phyloP scores from a whole-genome alignment of 2,888 invertebrate species.

The Drosophila fungiperda region DNA sequence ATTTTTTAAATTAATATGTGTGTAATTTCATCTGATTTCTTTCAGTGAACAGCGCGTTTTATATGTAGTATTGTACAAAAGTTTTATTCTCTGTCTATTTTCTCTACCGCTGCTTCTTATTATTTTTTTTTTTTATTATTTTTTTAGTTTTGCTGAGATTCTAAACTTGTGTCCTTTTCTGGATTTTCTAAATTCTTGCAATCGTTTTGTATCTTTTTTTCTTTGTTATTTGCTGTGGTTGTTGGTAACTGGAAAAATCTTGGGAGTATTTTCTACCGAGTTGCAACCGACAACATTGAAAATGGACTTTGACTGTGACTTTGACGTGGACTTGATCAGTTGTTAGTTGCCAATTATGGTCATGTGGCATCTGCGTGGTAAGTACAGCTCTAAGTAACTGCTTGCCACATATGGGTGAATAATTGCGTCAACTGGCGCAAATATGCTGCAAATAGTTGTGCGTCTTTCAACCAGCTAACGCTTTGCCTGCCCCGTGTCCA shows the following conservation, averaged over 20 bases:
- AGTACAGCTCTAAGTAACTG: constrained; percentile 40
- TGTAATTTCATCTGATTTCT: neutral
- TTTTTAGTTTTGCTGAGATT: neutral
- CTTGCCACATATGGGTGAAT: constrained; percentile 64
- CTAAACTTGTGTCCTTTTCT: constrained; percentile 1
- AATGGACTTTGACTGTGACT: constrained; percentile 7
- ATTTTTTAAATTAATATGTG: neutral
- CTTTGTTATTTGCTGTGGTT: neutral
- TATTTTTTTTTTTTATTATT: neutral
- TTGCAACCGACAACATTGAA: constrained; percentile 18
- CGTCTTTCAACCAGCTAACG: constrained; percentile 1
- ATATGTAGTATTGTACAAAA: neutral
- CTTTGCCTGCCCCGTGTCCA: neutral
- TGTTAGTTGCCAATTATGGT: constrained; percentile 41
- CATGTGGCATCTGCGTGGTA: constrained; percentile 45
- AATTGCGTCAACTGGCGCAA: constrained; percentile 57
- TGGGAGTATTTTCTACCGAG: constrained; percentile 19
- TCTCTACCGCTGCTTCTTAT: neutral
- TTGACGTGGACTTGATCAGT: constrained; percentile 17
- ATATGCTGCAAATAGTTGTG: constrained; percentile 59
- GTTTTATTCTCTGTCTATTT: neutral
- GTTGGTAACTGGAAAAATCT: constrained; percentile 1
- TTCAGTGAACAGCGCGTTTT: neutral
- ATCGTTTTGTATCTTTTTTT: constrained; percentile 4
- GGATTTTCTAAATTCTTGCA: constrained; percentile 23